Percentiles rank a stretch among this genome's conserved stretches.
Conservation (phyloP, 2,113 vertebrate genomes). For the Taurulus bubalis region DNA sequence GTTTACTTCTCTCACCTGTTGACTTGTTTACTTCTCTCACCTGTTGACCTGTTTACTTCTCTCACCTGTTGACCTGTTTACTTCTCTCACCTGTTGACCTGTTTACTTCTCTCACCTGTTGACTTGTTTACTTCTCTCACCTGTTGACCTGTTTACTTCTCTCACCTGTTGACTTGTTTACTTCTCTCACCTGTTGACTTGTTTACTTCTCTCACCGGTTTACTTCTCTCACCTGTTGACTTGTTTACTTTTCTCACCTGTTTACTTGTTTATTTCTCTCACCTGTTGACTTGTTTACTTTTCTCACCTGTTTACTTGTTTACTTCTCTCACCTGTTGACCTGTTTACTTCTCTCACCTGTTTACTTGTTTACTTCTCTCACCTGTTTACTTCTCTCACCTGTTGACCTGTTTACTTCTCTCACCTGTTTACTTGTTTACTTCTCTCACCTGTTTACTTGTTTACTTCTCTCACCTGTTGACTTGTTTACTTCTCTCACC, state of each 20-base stretch:
- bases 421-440: background rate
- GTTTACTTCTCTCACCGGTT: too few relatives aligned
- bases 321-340: background rate
- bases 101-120: background rate
- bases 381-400: too few relatives aligned
- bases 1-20: background rate
- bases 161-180: too few relatives aligned
- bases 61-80: background rate
- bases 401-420: too few relatives aligned
- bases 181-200: too few relatives aligned
- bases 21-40: background rate
- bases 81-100: background rate
- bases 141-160: background rate
- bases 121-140: too few relatives aligned
- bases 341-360: background rate
- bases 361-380: background rate
- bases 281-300: background rate
- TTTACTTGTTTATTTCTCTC: too few relatives aligned
- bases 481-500: too few relatives aligned
- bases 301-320: background rate
- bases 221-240: too few relatives aligned
- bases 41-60: too few relatives aligned
- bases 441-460: background rate
- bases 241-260: too few relatives aligned
- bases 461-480: too few relatives aligned